These are phyloP conservation scores for Trematocara caparti DNA, from an alignment of 2,797 vertebrate species.

Conservation along the genomic window DNA sequence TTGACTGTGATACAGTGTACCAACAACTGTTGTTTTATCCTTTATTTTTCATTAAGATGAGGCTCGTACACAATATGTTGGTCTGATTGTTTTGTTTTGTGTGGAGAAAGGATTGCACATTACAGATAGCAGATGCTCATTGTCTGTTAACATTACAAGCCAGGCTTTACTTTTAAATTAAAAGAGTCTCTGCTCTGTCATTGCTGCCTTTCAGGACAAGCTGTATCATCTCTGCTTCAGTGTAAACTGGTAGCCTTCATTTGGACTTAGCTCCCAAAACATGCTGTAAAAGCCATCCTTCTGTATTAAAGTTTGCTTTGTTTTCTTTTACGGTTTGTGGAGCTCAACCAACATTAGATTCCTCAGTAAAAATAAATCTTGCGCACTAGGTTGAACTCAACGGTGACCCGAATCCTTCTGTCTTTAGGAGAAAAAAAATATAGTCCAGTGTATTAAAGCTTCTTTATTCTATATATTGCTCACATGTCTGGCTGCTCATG, in stretches of 20 bases:
- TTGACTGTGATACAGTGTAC: background rate
- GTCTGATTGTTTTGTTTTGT: background rate
- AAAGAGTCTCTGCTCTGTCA: conserved; percentile 35
- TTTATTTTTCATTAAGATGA: background rate
- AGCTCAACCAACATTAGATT: background rate
- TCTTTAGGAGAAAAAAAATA: background rate
- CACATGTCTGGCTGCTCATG: background rate
- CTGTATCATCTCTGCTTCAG: conserved; percentile 23
- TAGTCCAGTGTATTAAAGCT: background rate
- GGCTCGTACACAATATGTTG: background rate
- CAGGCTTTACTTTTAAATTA: conserved; percentile 40
- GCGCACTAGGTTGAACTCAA: background rate
- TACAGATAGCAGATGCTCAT: conserved; percentile 8
- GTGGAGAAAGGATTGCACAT: background rate
- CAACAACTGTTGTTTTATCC: conserved; percentile 1
- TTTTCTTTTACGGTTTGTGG: background rate
- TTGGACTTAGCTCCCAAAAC: conserved; percentile 14
- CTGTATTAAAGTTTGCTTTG: background rate
- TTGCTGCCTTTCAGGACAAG: conserved; percentile 16
- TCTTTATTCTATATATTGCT: background rate
- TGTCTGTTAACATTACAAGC: background rate
- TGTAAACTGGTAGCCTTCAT: conserved; percentile 15
- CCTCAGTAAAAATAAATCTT: background rate
- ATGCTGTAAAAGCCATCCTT: conserved; percentile 19
- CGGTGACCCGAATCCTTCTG: background rate